Evolutionary conservation across 2,113 vertebrate genomes (phyloP).

Genomic region (Paraplagusia blochii): DNA sequence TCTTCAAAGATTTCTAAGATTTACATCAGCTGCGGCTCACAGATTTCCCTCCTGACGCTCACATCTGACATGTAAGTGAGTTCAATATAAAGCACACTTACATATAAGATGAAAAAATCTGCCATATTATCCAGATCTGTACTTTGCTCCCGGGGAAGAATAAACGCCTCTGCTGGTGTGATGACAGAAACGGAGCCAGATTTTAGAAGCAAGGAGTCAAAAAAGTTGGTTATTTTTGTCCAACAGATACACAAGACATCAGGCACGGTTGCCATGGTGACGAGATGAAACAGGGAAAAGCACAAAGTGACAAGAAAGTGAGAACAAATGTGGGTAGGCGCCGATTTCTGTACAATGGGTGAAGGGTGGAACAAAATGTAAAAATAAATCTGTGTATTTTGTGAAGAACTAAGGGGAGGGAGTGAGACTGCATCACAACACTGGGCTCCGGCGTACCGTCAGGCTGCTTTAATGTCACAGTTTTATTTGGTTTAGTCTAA

Average conservation of each 20-base stretch:
- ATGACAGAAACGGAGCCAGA: neutral
- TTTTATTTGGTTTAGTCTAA: too few species aligned
- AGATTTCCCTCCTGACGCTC: conserved; percentile 20
- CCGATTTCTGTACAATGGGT: conserved; percentile 1
- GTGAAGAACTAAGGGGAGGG: too few species aligned
- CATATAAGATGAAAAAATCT: neutral
- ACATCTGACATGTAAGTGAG: conserved; percentile 21
- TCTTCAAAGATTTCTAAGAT: conserved; percentile 38
- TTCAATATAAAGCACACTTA: conserved; percentile 4
- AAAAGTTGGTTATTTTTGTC: conserved; percentile 10
- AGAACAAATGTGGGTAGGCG: conserved; percentile 31
- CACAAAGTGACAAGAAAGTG: conserved; percentile 5
- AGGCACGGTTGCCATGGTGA: neutral
- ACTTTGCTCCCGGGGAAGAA: neutral
- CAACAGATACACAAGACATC: neutral
- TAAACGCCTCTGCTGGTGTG: neutral
- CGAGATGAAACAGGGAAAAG: conserved; percentile 11
- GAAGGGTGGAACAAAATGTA: neutral
- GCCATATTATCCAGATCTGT: neutral
- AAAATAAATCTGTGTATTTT: neutral
- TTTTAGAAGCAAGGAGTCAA: neutral
- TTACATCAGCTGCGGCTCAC: conserved; percentile 25
- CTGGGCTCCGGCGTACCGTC: too few species aligned
- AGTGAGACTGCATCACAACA: too few species aligned
- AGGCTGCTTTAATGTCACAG: too few species aligned